These are phyloP conservation scores for Palythoa caribaeorum DNA, from an alignment of 92 coral and sea anemone genomes.

Conservation along the genomic window DNA sequence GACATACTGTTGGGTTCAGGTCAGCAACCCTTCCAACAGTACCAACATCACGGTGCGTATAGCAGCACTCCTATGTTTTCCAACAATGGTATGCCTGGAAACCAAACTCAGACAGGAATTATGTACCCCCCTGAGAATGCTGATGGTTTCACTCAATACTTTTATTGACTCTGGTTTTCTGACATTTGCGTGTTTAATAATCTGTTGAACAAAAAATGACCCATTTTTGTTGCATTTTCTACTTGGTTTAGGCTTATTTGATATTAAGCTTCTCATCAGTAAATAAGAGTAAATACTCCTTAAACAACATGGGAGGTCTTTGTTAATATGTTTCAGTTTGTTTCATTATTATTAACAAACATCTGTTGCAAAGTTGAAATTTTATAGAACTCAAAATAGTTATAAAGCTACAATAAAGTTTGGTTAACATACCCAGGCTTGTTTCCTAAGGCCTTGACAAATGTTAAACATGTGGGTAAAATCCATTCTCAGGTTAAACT, in stretches of 20 bases:
- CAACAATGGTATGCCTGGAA: slow-evolving; percentile 27
- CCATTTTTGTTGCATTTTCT: slow-evolving; percentile 53
- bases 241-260: slow-evolving; percentile 49
- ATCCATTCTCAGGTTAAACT: slow-evolving; percentile 42
- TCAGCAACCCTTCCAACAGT: slow-evolving; percentile 51
- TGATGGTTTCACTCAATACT: slow-evolving; percentile 46
- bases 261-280: slow-evolving; percentile 49
- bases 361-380: slow-evolving; percentile 9
- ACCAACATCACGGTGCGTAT: slow-evolving; percentile 42
- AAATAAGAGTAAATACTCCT: slow-evolving; percentile 30
- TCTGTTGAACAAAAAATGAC: slow-evolving; percentile 46
- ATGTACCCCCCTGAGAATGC: slow-evolving; percentile 51
- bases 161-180: slow-evolving; percentile 49
- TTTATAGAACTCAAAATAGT: slow-evolving; percentile 45
- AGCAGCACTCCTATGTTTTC: slow-evolving; percentile 50
- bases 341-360: slow-evolving; percentile 7
- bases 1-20: slow-evolving; percentile 50
- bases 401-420: slow-evolving; percentile 43
- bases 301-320: slow-evolving; percentile 6
- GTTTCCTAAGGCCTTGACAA: slow-evolving; percentile 48
- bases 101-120: slow-evolving; percentile 50
- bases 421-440: slow-evolving; percentile 45
- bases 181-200: slow-evolving; percentile 49
- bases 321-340: slow-evolving; percentile 6
- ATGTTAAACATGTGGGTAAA: slow-evolving; percentile 16